Percentiles rank a stretch among this genome's conserved stretches.
phyloP scores from a whole-genome alignment of 2,888 invertebrate genomes.

The Teleogryllus oceanicus region DNA sequence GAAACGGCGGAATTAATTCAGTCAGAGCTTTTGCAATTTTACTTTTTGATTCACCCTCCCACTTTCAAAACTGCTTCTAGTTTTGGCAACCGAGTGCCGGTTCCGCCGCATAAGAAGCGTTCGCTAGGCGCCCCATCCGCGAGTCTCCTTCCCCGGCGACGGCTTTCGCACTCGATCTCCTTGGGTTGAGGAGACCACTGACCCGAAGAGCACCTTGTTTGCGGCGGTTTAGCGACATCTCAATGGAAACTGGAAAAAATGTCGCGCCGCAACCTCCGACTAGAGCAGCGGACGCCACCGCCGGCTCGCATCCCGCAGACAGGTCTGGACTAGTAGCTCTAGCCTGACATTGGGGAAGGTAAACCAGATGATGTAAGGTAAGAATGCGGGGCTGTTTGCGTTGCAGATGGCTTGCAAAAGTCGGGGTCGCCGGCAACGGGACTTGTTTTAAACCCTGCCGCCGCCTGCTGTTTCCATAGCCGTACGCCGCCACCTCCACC shows the following conservation, averaged over 20 bases:
- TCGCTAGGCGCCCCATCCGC: too few species aligned
- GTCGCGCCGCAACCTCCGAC: not conserved
- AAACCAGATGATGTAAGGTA: not conserved
- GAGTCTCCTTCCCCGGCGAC: too few species aligned
- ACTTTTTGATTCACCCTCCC: too few species aligned
- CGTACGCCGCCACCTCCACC: too few species aligned
- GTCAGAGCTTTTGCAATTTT: too few species aligned
- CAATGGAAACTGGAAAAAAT: not conserved
- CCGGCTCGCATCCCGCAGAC: not conserved
- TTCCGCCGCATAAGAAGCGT: too few species aligned
- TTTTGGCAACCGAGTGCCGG: too few species aligned
- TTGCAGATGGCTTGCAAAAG: not conserved
- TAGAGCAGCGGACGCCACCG: not conserved
- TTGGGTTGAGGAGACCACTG: too few species aligned
- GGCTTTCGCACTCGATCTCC: too few species aligned
- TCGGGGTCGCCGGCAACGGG: constrained; percentile 3
- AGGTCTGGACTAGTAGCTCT: not conserved
- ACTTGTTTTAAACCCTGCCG: not conserved
- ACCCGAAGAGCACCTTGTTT: too few species aligned
- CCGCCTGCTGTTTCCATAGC: not conserved
- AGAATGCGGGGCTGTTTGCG: constrained; percentile 6
- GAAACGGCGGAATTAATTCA: too few species aligned
- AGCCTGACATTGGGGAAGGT: constrained; percentile 8
- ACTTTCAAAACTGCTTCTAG: too few species aligned
- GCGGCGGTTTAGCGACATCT: not conserved